Conservation (phyloP, 2,888 invertebrate species). For the Phortica okadai region DNA sequence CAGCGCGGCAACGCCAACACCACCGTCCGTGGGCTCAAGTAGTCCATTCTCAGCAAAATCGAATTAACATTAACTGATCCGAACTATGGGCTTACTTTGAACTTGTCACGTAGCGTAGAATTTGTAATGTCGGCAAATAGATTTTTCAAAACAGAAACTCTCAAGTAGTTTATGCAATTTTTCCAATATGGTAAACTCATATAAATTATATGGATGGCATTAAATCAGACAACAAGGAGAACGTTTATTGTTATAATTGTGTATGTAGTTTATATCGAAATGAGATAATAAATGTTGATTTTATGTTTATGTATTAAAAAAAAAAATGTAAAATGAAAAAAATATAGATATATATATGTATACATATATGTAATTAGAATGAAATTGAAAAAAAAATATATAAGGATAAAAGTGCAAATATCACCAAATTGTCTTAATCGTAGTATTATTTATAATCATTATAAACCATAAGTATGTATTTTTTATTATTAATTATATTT, state of each 20-base stretch:
- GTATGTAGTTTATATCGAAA: constrained; percentile 17
- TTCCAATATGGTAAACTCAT: no score
- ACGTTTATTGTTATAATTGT: constrained; percentile 26
- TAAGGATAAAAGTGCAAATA: constrained; percentile 23
- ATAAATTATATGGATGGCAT: not conserved
- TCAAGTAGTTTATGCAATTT: not conserved
- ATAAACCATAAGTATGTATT: not conserved
- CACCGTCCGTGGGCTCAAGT: constrained; percentile 75
- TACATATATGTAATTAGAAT: not conserved
- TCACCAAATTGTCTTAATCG: constrained; percentile 11
- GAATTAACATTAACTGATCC: constrained; percentile 48
- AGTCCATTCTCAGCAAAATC: constrained; percentile 76
- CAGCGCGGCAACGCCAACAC: constrained; percentile 75
- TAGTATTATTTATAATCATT: constrained; percentile 4
- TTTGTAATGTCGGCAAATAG: not conserved
- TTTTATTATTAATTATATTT: not conserved
- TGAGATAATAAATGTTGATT: constrained; percentile 17
- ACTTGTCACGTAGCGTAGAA: not conserved
- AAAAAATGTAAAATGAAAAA: constrained; percentile 5
- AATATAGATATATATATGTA: not conserved
- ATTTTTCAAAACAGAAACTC: not conserved
- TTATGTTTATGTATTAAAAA: constrained; percentile 27
- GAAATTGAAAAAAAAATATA: not conserved
- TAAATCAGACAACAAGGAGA: not conserved
- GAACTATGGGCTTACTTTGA: not conserved